Evolutionary conservation across 2,888 invertebrate species (phyloP), one percentile per base, ranked within the genome.

Genomic region (Aphidoletes aphidimyza): DNA sequence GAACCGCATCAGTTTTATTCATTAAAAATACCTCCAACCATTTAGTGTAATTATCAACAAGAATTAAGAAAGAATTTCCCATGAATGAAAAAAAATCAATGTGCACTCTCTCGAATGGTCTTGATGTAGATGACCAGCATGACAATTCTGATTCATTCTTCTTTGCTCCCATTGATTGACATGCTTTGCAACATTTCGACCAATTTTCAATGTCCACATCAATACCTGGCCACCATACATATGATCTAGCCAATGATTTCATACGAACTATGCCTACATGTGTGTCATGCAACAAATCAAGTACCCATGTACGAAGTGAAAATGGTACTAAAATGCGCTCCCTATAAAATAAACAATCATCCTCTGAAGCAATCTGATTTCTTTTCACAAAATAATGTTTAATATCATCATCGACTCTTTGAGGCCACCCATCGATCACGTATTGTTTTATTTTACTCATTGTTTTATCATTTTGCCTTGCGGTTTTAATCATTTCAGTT

Each of bases 41-140:
- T 86, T 89, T 90, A 0, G 89, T 88, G 86, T 87, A 87, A 1
- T 89, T 86, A 86, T 90, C 89, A 2, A 88, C 87, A 0, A 89
- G 86, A 19, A 90, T 85, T 8, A 89, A 14, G 19, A 47, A 47
- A 17, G 47, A 17, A 19, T 14, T 11, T 85, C 37, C 37, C 1
- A 14, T 8, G 6, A 37, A 39, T 5, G 1, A 1, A 83, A n/a
- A 34, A 36, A 89, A 90, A 86, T 90, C 90, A n/a, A 89, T 86
- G 86, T 90, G 89, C 6, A 90, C 85, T 36, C 89, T 85, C 84
- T 88, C 86, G 87, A 88, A 89, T 1, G 88, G 87, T 69, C 86
- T 85, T 6, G 84, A 85, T 30, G 88, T 85, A 83, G 86, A 86
- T 39, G 34, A 81, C 59, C 86, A 86, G 36, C 86, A 17, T 17